phyloP scores from a whole-genome alignment of 1,140 invertebrate species.

The Drosophila melanica region DNA sequence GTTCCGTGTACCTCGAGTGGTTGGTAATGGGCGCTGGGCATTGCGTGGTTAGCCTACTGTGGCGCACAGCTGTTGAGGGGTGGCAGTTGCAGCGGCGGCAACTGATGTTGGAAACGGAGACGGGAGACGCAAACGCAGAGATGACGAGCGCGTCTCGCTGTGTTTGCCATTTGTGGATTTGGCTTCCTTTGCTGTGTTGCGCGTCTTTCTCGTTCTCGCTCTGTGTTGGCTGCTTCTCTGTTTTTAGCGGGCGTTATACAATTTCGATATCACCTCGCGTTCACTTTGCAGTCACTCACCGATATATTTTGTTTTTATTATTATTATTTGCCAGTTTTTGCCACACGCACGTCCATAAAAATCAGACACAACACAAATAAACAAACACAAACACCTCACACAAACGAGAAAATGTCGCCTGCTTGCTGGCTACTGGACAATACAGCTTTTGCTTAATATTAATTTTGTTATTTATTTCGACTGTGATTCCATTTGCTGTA shows the following conservation, averaged over 20 bases:
- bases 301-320: constrained; percentile 1
- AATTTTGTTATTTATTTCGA: constrained; percentile 29
- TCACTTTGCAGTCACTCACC: not conserved
- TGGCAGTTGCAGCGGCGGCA: constrained; percentile 18
- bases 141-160: constrained; percentile 35
- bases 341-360: constrained; percentile 24
- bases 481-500: constrained; percentile 1
- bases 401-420: constrained; percentile 1
- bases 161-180: constrained; percentile 56
- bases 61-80: constrained; percentile 4
- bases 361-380: not conserved
- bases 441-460: constrained; percentile 41
- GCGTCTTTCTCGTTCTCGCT: not conserved
- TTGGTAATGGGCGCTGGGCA: constrained; percentile 74
- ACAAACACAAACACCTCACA: not conserved
- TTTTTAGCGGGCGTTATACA: constrained; percentile 53
- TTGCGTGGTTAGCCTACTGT: constrained; percentile 31
- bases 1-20: constrained; percentile 52
- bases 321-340: constrained; percentile 24
- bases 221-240: constrained; percentile 1
- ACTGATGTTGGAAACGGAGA: constrained; percentile 3
- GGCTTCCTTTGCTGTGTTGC: not conserved
- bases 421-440: constrained; percentile 2
- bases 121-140: constrained; percentile 4
- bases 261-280: constrained; percentile 31